These are phyloP conservation scores for Equus przewalskii DNA, from an alignment of 2,113 vertebrate genomes.

Conservation along the genomic window DNA sequence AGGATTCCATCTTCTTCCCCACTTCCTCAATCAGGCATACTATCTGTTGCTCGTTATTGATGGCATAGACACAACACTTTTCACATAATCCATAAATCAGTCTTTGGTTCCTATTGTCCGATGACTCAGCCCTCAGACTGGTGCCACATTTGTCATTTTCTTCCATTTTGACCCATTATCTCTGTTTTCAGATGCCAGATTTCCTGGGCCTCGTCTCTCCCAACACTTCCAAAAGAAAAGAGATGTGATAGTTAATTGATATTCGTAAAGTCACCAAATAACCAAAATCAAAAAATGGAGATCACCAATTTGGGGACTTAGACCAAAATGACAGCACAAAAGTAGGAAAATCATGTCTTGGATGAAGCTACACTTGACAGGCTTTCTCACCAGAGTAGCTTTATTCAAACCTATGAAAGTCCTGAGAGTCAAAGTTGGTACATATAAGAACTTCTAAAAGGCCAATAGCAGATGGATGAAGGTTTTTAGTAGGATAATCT, in stretches of 20 bases:
- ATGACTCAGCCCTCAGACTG: neutral
- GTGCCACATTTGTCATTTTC: neutral
- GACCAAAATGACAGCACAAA: neutral
- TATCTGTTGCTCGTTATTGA: neutral
- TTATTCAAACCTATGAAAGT: neutral
- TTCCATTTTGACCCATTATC: neutral
- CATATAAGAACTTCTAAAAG: neutral
- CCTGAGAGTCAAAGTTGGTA: neutral
- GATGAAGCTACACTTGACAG: neutral
- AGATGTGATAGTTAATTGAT: neutral
- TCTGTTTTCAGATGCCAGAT: neutral
- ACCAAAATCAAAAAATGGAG: neutral
- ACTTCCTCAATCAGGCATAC: neutral
- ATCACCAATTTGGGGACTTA: neutral
- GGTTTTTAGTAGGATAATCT: neutral
- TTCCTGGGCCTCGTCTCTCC: neutral
- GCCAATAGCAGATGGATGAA: neutral
- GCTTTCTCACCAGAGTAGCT: neutral
- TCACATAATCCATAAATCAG: neutral
- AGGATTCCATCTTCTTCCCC: neutral
- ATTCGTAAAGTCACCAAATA: neutral
- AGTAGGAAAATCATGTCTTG: neutral
- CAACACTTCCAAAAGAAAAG: neutral
- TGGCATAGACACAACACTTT: accelerated
- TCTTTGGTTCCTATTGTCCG: neutral